Base-by-base conservation (phyloP, 2,888 invertebrate species). In the Philereme transversata region DNA sequence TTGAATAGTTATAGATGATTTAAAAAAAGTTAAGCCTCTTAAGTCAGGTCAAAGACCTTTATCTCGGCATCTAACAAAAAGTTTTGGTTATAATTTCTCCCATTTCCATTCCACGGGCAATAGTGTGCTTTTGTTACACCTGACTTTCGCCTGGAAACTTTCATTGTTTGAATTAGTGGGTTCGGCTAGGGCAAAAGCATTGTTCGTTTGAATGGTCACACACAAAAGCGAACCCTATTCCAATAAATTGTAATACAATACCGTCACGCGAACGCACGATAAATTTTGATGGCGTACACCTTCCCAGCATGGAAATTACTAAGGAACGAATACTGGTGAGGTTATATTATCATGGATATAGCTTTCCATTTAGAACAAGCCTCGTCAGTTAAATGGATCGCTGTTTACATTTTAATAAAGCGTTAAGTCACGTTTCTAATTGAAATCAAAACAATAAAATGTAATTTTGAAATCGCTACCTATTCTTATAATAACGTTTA, bases 151-250 rank as follows among this genome's bases (percentile, higher is more conserved):
- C 74, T 71, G 71, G 62, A 75, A 71, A 71, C 69, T 69, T 55
- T 65, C 70, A 80, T 85, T 83, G 83, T 87, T 83, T 79, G 77
- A 78, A 73, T 74, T 75, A 71, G 72, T 83, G 82, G 85, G 84
- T 78, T 83, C 71, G 83, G 82, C 75, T 77, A 77, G 82, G 81
- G 79, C 75, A 72, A 62, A 69, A 67, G 73, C 72, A 83, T 85
- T 83, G 83, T 73, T 76, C 74, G 83, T 84, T 84, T 80, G 80
- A 78, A 74, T 65, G 67, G 69, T 51, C 67, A 68, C 69, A 69
- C 64, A 87, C 86, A 87, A 88, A 84, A 75, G 83, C 71, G 67
- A 70, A 70, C 77, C 81, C 80, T 78, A 62, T 65, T 64, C 67
- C 81, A 77, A 80, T 80, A 79, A 80, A 81, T 78, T 75, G 81